Evolutionary conservation across 2,113 vertebrate species (phyloP).

Genomic region (Nerophis lumbriciformis): DNA sequence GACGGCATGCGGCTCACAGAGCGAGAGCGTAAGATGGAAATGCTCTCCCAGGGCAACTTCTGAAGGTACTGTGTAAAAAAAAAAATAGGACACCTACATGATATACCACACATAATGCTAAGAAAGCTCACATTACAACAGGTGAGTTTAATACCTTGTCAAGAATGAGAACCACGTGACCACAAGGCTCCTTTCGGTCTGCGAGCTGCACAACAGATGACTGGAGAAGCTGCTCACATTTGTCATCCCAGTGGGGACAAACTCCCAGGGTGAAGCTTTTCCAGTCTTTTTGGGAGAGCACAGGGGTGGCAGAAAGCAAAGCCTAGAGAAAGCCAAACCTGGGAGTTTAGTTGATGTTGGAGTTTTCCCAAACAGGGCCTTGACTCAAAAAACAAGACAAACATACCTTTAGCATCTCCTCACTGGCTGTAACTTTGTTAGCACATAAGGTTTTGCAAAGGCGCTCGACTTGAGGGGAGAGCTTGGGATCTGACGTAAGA

Average conservation of each 20-base stretch:
- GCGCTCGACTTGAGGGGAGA: conserved; percentile 51
- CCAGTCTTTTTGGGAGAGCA: conserved; percentile 68
- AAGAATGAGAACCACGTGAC: conserved; percentile 82
- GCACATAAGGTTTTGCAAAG: conserved; percentile 58
- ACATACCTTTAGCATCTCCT: conserved; percentile 75
- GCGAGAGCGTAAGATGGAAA: conserved; percentile 64
- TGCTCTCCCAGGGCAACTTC: conserved; percentile 89
- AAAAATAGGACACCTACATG: neutral
- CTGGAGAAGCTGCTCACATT: conserved; percentile 67
- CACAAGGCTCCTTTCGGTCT: conserved; percentile 5
- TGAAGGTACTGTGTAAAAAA: conserved; percentile 77
- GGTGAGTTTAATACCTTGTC: conserved; percentile 74
- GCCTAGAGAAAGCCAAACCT: conserved; percentile 45
- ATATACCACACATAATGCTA: too few species aligned
- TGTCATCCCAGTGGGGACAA: conserved; percentile 48
- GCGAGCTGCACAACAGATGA: conserved; percentile 51
- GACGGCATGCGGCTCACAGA: conserved; percentile 85
- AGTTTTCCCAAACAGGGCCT: neutral
- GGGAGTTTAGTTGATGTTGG: neutral
- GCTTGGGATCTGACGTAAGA: conserved; percentile 35
- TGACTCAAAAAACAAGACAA: neutral
- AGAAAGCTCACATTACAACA: too few species aligned
- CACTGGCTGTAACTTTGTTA: conserved; percentile 61
- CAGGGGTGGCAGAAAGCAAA: conserved; percentile 68
- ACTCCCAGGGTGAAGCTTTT: conserved; percentile 65